Percentiles rank a stretch among this genome's conserved stretches.
Conservation (phyloP, 2,797 vertebrate genomes). For the Cryptoblepharus egeriae region DNA sequence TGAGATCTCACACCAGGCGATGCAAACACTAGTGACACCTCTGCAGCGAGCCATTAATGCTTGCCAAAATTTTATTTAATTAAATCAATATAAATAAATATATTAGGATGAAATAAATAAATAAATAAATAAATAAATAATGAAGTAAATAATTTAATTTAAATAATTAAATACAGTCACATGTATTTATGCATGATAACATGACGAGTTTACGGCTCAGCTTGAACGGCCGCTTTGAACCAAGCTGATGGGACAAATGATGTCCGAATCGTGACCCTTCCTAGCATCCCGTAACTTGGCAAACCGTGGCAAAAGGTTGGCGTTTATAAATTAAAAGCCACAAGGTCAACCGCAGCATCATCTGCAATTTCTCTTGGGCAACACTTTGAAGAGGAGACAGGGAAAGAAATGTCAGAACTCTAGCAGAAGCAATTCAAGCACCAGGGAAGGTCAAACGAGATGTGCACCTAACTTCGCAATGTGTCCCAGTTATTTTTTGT, state of each 20-base stretch:
- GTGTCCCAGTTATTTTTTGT: too few relatives aligned
- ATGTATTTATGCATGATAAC: background rate
- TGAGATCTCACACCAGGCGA: too few relatives aligned
- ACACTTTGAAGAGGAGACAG: slow-evolving; percentile 38
- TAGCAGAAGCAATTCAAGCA: slow-evolving; percentile 8
- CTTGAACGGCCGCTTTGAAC: background rate
- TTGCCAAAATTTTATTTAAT: too few relatives aligned
- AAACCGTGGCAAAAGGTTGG: slow-evolving; percentile 18
- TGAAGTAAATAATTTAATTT: background rate
- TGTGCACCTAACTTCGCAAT: too few relatives aligned
- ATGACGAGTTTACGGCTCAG: background rate
- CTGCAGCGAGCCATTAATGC: too few relatives aligned
- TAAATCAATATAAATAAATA: too few relatives aligned
- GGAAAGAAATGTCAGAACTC: slow-evolving; percentile 51
- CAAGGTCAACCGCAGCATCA: slow-evolving; percentile 43
- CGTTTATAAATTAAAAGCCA: slow-evolving; percentile 35
- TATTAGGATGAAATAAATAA: too few relatives aligned
- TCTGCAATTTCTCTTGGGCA: slow-evolving; percentile 43
- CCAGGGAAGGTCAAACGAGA: too few relatives aligned
- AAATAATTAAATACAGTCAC: background rate
- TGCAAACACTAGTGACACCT: too few relatives aligned
- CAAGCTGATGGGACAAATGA: slow-evolving; percentile 28
- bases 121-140: background rate
- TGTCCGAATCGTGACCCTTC: slow-evolving; percentile 14
- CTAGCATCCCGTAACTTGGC: slow-evolving; percentile 28